A percentile compares a stretch with the other conserved stretches of the same genome.
Evolutionary conservation across 30 jellyfish, hydroid and myxozoan genomes (phyloP).

Genomic region (Haliclystus octoradiatus): DNA sequence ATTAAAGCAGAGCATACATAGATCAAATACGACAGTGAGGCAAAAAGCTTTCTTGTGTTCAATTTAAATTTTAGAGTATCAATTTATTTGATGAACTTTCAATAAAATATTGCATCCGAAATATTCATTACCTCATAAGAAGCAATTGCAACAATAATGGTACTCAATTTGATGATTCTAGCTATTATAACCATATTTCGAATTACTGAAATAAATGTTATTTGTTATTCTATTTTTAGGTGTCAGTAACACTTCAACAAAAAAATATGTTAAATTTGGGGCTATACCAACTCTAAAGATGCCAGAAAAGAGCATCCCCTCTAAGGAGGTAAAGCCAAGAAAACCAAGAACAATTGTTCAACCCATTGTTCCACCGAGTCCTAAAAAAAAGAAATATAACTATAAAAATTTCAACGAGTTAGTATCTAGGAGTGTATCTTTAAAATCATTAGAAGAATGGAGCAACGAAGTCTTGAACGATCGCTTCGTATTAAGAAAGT

Average conservation of each 20-base stretch:
- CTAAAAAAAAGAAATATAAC: not conserved
- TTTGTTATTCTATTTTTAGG: no score
- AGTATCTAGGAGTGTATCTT: not conserved
- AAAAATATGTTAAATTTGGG: slow-evolving; percentile 14
- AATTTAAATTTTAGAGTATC: no score
- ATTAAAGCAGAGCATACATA: no score
- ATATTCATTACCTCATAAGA: no score
- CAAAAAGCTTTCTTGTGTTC: no score
- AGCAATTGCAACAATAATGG: no score
- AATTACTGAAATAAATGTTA: no score
- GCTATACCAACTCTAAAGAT: slow-evolving; percentile 12
- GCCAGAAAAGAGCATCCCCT: slow-evolving; percentile 14
- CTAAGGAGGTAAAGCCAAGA: not conserved
- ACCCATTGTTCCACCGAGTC: not conserved
- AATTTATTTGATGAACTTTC: no score
- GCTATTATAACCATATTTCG: no score
- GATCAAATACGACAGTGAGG: no score
- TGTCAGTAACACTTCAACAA: slow-evolving; percentile 10
- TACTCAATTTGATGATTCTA: no score
- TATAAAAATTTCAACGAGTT: not conserved
- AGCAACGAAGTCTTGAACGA: not conserved
- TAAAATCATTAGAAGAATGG: not conserved
- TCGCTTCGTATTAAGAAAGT: not conserved
- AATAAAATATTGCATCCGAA: no score
- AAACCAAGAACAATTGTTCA: not conserved